A percentile compares a stretch with the other conserved stretches of the same genome.
Evolutionary conservation across 2,888 invertebrate genomes (phyloP).

Genomic region (Sarcophaga rosellei): DNA sequence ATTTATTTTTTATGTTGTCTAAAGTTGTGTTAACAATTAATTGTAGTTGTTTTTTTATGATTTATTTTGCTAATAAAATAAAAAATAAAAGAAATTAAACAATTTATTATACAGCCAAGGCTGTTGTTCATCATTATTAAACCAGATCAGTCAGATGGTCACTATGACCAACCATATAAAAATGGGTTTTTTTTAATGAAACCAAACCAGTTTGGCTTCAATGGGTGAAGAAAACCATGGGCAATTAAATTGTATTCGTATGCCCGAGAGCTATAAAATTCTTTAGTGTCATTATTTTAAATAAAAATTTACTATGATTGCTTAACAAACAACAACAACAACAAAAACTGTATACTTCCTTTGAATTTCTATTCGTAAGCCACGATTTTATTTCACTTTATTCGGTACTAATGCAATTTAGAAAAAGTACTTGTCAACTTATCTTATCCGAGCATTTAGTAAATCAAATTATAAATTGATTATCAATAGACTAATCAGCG

Average conservation of each 20-base stretch:
- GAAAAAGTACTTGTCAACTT: too few species aligned
- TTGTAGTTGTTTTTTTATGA: constrained; percentile 4
- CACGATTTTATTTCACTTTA: too few species aligned
- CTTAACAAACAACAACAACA: too few species aligned
- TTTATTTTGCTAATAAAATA: constrained; percentile 3
- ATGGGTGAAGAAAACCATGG: not conserved
- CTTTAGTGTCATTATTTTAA: not conserved
- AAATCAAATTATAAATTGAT: too few species aligned
- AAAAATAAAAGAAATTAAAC: constrained; percentile 16
- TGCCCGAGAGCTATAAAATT: not conserved
- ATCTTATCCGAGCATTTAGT: too few species aligned
- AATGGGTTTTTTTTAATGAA: too few species aligned
- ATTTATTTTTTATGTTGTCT: not conserved
- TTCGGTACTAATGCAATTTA: too few species aligned
- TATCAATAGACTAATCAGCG: too few species aligned
- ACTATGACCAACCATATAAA: too few species aligned
- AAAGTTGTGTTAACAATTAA: constrained; percentile 4
- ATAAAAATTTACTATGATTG: too few species aligned
- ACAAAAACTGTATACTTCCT: too few species aligned
- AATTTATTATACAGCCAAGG: constrained; percentile 28
- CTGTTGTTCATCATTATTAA: constrained; percentile 14
- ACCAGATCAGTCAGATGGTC: not conserved
- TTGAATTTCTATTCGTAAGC: too few species aligned
- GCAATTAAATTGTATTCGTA: not conserved
- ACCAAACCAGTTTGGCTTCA: not conserved